These are phyloP conservation scores for Polylopha cassiicola DNA, from an alignment of 2,888 invertebrate genomes.

Conservation along the genomic window DNA sequence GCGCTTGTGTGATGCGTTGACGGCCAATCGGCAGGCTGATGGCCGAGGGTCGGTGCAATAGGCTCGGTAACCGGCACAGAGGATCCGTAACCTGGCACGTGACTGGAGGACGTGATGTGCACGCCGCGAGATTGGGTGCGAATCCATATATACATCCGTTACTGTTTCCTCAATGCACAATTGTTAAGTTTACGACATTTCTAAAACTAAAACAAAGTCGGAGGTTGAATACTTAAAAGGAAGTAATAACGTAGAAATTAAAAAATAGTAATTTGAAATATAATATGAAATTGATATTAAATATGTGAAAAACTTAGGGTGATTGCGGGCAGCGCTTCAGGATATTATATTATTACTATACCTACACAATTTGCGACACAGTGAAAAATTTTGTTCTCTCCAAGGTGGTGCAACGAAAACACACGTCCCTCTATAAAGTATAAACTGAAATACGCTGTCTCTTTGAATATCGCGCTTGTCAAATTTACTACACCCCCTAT, in stretches of 20 bases:
- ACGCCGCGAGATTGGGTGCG: slow-evolving; percentile 21
- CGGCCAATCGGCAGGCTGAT: slow-evolving; percentile 46
- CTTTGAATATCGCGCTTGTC: slow-evolving; percentile 57
- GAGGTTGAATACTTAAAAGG: too few species aligned
- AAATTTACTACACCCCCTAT: slow-evolving; percentile 53
- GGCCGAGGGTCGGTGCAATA: slow-evolving; percentile 30
- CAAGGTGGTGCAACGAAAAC: slow-evolving; percentile 12
- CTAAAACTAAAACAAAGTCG: too few species aligned
- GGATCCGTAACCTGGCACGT: slow-evolving; percentile 55
- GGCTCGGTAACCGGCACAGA: slow-evolving; percentile 37
- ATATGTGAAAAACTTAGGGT: too few species aligned
- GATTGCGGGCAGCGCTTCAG: too few species aligned
- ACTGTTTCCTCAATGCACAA: background rate
- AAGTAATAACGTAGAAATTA: too few species aligned
- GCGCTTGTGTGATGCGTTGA: slow-evolving; percentile 40
- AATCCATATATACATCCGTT: slow-evolving; percentile 21
- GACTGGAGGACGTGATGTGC: slow-evolving; percentile 42
- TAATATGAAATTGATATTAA: too few species aligned
- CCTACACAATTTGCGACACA: too few species aligned
- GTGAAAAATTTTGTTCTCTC: too few species aligned
- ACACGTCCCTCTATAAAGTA: slow-evolving; percentile 4
- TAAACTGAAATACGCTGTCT: slow-evolving; percentile 31
- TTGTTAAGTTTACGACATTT: background rate
- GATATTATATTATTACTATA: too few species aligned
- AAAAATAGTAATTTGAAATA: too few species aligned